Percentiles rank a stretch among this genome's conserved stretches.
Evolutionary conservation across 2,797 vertebrate species (phyloP).

Genomic region (Balearica regulorum): DNA sequence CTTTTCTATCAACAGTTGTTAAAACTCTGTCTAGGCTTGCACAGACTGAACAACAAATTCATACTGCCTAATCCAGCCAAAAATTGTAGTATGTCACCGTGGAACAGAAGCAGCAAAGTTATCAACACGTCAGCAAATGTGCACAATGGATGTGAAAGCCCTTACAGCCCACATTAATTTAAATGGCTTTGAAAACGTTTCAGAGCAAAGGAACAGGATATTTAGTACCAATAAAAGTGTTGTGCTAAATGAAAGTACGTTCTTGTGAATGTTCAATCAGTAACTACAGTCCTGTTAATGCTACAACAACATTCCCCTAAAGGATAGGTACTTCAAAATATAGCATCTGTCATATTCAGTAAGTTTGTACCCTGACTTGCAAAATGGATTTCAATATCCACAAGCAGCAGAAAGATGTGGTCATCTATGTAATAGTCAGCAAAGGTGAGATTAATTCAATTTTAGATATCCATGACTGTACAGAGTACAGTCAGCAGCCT

Average conservation of each 20-base stretch:
- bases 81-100: background rate
- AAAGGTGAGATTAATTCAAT: background rate
- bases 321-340: background rate
- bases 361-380: background rate
- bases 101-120: background rate
- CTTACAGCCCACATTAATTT: background rate
- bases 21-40: conserved; percentile 3
- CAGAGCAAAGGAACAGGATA: background rate
- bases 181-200: background rate
- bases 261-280: background rate
- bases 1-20: background rate
- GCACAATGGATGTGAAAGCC: background rate
- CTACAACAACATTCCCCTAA: background rate
- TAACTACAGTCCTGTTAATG: background rate
- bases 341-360: background rate
- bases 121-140: background rate
- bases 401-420: background rate
- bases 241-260: background rate
- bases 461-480: background rate
- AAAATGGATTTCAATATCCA: background rate
- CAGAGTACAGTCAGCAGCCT: background rate
- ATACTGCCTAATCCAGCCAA: background rate
- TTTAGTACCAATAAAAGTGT: background rate
- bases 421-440: background rate
- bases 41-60: background rate